Evolutionary conservation across 2,797 vertebrate genomes (phyloP), one percentile per base, ranked within the genome.

Genomic region (Enteromius unitaeniatus): DNA sequence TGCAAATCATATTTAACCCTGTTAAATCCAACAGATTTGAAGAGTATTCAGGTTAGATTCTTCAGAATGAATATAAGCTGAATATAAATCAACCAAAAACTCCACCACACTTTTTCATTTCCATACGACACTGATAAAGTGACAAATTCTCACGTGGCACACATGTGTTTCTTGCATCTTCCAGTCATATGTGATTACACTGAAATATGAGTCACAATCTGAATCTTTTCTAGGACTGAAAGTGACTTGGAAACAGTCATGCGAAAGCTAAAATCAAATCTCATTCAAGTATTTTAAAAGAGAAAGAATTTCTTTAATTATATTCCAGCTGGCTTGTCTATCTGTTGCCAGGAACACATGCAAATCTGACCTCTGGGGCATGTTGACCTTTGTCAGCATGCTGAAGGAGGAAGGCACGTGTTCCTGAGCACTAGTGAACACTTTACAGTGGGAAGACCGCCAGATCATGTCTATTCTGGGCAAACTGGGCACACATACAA

Each of bases 401-500:
- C 88, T 85, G 82, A 88, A 86, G 85, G 42, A 76, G 86, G 86
- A 81, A 31, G 83, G 72, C 90, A 90, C 82, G 76, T 89, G 90
- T 88, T 81, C 55, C 80, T 64, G 17, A n/a, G 70, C 60, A 64
- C 83, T 31, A 53, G 72, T 77, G n/a, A 62, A 86, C 70, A 84
- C 87, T 89, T 91, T 88, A 89, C 86, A 81, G 86, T 89, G 85
- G 92, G 91, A 89, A 70, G 28, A 34, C 82, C 14, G 83, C 90
- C 91, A 93, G 87, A 87, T 81, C 72, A 92, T 84, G 70, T 94
- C 93, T 95, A 95, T 95, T 96, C 86, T 92, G 76, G 90, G 91
- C 88, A 75, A 55, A 42, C 87, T 28, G 77, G 87, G 65, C 84
- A 88, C 85, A 91, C n/a, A 51, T 85, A 87, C 78, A 82, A 55